Evolutionary conservation across 2,888 invertebrate species (phyloP), one percentile per base, ranked within the genome.

Genomic region (Agonum fuliginosum): DNA sequence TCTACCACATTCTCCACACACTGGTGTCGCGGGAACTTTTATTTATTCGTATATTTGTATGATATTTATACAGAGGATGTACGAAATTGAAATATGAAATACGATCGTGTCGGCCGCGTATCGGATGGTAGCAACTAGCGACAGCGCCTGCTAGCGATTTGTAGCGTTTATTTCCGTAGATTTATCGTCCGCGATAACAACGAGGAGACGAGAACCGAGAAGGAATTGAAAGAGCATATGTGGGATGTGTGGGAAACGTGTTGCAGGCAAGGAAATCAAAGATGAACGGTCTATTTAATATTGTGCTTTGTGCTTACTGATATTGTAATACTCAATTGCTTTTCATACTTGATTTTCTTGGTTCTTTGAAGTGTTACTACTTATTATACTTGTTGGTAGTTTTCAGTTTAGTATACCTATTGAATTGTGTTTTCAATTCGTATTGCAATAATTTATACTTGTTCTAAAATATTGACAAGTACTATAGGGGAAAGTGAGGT

Each of bases 1-100:
- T n/a, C n/a, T n/a, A n/a, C n/a, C n/a, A n/a, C n/a, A n/a, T n/a
- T n/a, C 27, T 17, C 1, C 1, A 17, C 17, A 17, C 46, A 46
- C 46, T 20, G 24, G 12, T 24, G 22, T 51, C 12, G 54, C 1
- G 22, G 10, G 46, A 6, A 17, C 46, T 12, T 46, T 46, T 54
- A 54, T 54, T 22, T 54, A 54, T 27, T 54, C 54, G 54, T 54
- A 46, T 46, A 12, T 54, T 54, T n/a, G 54, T n/a, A n/a, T 54
- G 1, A 24, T 54, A 48, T 48, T 71, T 71, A 43, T 70, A 46
- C 27, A 51, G 51, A 51, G 27, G 71, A 46, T 19, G 48, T 43
- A 48, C 14, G 27, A 46, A 46, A 70, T 70, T 70, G 70, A 70
- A 70, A 46, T 46, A 43, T 70, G 70, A 70, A 70, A 70, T 70